phyloP scores from a whole-genome alignment of 2,113 vertebrate genomes.

The Edolisoma coerulescens region DNA sequence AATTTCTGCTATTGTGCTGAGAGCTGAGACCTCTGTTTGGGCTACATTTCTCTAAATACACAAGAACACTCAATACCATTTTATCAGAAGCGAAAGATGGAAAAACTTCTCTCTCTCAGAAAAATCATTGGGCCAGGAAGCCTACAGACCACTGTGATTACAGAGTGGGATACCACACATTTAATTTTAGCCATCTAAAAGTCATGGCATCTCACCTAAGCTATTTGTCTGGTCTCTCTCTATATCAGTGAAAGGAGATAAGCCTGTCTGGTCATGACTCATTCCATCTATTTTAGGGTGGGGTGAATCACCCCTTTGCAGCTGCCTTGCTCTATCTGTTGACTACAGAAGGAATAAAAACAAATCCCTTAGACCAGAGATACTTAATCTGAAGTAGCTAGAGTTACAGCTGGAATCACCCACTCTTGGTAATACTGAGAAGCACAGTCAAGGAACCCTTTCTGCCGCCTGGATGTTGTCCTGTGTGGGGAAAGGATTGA shows the following conservation, averaged over 20 bases:
- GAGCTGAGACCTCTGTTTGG: background rate
- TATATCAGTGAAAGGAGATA: slow-evolving; percentile 43
- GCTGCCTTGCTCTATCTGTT: slow-evolving; percentile 39
- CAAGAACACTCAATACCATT: background rate
- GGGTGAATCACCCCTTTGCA: slow-evolving; percentile 54
- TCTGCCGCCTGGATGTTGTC: background rate
- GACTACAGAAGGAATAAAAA: slow-evolving; percentile 30
- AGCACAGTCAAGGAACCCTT: background rate
- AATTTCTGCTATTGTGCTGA: background rate
- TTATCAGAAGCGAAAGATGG: background rate
- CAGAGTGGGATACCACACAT: background rate
- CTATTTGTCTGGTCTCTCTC: slow-evolving; percentile 28
- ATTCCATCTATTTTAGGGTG: slow-evolving; percentile 50
- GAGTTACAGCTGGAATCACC: background rate
- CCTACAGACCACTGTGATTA: background rate
- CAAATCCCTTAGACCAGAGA: background rate
- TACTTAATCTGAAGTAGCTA: slow-evolving; percentile 3
- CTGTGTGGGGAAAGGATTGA: background rate
- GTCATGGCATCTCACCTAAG: slow-evolving; percentile 30
- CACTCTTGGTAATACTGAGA: background rate
- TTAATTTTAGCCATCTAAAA: slow-evolving; percentile 37
- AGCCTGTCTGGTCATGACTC: slow-evolving; percentile 54
- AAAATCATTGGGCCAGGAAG: background rate
- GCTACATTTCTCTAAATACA: background rate
- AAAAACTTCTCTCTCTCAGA: background rate